Evolutionary conservation across 1,140 invertebrate genomes (phyloP).

Genomic region (Yoshiicerus persimilis): DNA sequence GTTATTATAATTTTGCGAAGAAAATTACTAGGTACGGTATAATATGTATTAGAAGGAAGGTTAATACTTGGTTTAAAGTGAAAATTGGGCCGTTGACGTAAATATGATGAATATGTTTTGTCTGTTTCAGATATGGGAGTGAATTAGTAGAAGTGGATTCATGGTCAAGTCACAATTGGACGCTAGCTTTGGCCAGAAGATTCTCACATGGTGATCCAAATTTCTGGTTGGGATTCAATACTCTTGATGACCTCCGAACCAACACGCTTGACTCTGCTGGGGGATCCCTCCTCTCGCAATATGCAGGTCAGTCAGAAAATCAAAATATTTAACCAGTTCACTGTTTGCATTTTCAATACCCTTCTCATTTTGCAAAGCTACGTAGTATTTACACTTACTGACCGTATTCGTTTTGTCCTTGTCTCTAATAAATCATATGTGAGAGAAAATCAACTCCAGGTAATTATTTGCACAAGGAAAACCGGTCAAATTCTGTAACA

Average conservation of each 20-base stretch:
- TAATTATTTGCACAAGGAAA: background rate
- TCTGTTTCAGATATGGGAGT: conserved; percentile 77
- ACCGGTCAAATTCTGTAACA: background rate
- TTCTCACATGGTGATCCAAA: conserved; percentile 51
- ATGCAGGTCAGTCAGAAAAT: conserved; percentile 64
- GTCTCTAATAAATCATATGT: background rate
- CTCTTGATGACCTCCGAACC: conserved; percentile 85
- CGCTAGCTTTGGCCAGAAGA: conserved; percentile 69
- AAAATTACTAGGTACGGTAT: background rate
- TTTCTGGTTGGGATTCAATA: conserved; percentile 85
- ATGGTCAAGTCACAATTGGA: conserved; percentile 88
- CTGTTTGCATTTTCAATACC: background rate
- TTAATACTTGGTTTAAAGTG: background rate
- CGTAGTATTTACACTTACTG: no score
- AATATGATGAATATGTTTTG: background rate
- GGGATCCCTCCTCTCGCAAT: conserved; percentile 86
- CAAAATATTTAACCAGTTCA: background rate
- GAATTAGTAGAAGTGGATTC: conserved; percentile 86
- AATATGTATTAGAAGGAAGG: background rate
- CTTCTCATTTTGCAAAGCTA: background rate
- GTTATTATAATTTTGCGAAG: no score
- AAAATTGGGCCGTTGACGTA: background rate
- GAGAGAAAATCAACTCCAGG: background rate
- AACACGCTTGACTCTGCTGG: conserved; percentile 91
- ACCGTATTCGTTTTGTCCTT: background rate